phyloP scores from a whole-genome alignment of 2,888 invertebrate species.

The Scaptomyza parva region DNA sequence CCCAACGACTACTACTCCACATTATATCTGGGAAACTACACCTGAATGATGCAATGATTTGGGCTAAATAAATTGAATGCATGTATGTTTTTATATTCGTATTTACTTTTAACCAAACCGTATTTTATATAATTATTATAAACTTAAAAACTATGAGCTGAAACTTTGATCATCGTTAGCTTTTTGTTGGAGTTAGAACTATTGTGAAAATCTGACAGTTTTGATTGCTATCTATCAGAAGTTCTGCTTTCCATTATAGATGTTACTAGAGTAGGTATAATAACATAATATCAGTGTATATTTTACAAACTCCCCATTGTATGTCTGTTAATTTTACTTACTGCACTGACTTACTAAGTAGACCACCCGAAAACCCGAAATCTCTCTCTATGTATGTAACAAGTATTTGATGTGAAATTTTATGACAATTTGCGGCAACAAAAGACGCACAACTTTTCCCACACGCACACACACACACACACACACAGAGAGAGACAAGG shows the following conservation, averaged over 20 bases:
- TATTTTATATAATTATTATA: too few species aligned
- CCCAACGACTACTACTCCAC: not conserved
- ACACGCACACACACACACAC: conserved; percentile 42
- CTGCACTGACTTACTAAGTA: not conserved
- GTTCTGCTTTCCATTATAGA: too few species aligned
- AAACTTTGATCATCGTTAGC: too few species aligned
- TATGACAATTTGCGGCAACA: conserved; percentile 61
- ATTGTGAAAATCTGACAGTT: too few species aligned
- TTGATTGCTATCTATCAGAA: too few species aligned
- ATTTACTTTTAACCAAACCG: not conserved
- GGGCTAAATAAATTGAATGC: not conserved
- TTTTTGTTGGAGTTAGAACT: too few species aligned
- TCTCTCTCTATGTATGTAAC: conserved; percentile 18
- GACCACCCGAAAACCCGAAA: conserved; percentile 53
- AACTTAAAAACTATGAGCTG: too few species aligned
- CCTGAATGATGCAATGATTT: too few species aligned
- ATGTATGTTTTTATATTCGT: not conserved
- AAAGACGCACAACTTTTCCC: conserved; percentile 57
- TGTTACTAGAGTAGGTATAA: too few species aligned
- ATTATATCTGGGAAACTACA: too few species aligned
- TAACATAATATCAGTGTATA: too few species aligned
- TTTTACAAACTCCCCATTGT: too few species aligned
- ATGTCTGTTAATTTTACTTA: not conserved
- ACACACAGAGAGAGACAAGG: not conserved
- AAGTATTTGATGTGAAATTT: conserved; percentile 59